phyloP scores from a whole-genome alignment of 2,797 vertebrate genomes.

The Sylvia borin region DNA sequence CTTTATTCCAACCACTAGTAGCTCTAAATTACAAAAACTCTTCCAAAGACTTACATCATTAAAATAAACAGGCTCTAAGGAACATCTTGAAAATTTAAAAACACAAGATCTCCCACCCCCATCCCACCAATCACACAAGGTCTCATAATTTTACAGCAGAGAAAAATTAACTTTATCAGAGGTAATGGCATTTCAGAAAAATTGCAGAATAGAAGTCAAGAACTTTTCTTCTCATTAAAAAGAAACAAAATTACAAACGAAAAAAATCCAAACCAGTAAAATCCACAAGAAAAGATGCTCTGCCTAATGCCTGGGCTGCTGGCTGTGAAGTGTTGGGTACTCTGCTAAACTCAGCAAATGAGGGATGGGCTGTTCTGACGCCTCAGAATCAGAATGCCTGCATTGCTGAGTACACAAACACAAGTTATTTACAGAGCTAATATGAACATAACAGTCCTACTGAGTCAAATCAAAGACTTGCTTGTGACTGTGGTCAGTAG shows the following conservation, averaged over 20 bases:
- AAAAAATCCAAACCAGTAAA: not conserved
- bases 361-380: not conserved
- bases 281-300: not conserved
- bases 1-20: not conserved
- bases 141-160: not conserved
- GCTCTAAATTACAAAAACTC: not conserved
- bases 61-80: not conserved
- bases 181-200: not conserved
- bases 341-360: not conserved
- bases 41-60: not conserved
- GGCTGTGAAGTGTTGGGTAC: not conserved
- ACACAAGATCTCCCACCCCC: not conserved
- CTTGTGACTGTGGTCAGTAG: not conserved
- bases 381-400: not conserved
- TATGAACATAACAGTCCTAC: not conserved
- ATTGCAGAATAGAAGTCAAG: not conserved
- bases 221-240: not conserved
- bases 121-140: not conserved
- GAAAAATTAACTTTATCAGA: not conserved
- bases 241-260: not conserved
- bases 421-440: not conserved
- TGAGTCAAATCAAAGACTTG: not conserved
- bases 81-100: not conserved
- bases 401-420: not conserved
- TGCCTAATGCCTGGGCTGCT: not conserved